Evolutionary conservation across 1,140 invertebrate species (phyloP).

Genomic region (Psilanteris sp.): DNA sequence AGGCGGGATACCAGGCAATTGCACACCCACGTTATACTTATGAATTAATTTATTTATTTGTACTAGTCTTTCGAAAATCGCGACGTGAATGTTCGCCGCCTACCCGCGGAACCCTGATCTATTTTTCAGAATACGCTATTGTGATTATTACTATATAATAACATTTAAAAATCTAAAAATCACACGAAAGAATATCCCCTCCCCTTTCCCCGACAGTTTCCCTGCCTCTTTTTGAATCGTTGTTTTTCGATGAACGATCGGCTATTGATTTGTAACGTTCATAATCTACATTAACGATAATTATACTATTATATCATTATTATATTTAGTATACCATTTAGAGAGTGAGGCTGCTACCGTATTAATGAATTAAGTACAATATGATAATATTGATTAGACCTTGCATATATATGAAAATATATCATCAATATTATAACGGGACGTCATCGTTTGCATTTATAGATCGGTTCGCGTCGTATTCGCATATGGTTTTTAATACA

Average conservation of each 20-base stretch:
- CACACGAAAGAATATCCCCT: slow-evolving; percentile 63
- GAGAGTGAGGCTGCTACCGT: slow-evolving; percentile 76
- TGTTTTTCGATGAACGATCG: slow-evolving; percentile 50
- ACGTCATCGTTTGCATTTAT: slow-evolving; percentile 63
- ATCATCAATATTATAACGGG: slow-evolving; percentile 63
- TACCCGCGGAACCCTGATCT: slow-evolving; percentile 78
- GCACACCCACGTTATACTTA: slow-evolving; percentile 14
- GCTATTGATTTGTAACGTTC: slow-evolving; percentile 60
- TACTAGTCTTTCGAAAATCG: slow-evolving; percentile 55
- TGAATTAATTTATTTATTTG: slow-evolving; percentile 52
- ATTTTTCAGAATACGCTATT: slow-evolving; percentile 81
- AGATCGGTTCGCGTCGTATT: slow-evolving; percentile 54
- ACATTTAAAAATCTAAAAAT: slow-evolving; percentile 73
- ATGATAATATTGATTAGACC: slow-evolving; percentile 75
- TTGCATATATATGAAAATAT: slow-evolving; percentile 73
- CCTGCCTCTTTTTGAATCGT: slow-evolving; percentile 48
- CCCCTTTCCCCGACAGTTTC: slow-evolving; percentile 38
- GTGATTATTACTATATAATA: slow-evolving; percentile 80
- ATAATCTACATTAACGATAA: slow-evolving; percentile 74
- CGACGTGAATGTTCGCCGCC: slow-evolving; percentile 68
- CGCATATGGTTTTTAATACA: slow-evolving; percentile 56
- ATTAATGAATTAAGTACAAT: slow-evolving; percentile 77
- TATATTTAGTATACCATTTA: slow-evolving; percentile 76
- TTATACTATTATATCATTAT: slow-evolving; percentile 76
- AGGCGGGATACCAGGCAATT: too few species aligned